Evolutionary conservation across 1,140 invertebrate genomes (phyloP), one percentile per base, ranked within the genome.

Genomic region (Spodoptera litura): DNA sequence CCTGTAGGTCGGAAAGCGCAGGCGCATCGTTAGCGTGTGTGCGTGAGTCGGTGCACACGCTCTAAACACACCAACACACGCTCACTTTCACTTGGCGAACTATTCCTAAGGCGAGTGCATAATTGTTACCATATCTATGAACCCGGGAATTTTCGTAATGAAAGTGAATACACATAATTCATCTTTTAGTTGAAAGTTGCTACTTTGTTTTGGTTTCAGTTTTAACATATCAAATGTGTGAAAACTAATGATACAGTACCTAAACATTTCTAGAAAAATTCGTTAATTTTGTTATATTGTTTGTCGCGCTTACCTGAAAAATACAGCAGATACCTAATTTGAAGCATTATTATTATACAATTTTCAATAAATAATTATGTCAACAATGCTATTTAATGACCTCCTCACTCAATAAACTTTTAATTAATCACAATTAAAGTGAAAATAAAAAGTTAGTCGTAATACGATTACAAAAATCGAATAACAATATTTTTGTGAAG

Each of bases 41-140:
- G 86, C 73, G 83, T 82, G 79, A 20, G 27, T 71, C 68, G 68
- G 77, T 64, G 80, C 81, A 78, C 62, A 25, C 56, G 25, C 83
- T 44, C 76, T 71, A 80, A 76, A 83, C 86, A 89, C 86, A 90
- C 90, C 25, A 84, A 78, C 87, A 87, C 87, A 86, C 79, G 72
- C 83, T 88, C 84, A 93, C 92, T 94, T 94, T 94, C 92, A 94
- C 92, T 94, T 81, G 79, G 88, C 88, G 81, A 93, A 91, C 92
- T 92, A 93, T 93, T 92, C 89, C 80, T 87, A 89, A 78, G 87
- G 59, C 66, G 64, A 35, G 82, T 80, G 12, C 85, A 89, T 80
- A 35, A 38, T 9, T 64, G 49, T 0, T 4, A 8, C 2, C 25
- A 51, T 20, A 10, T 52, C 55, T 61, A 59, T 74, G 31, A 20